phyloP scores from a whole-genome alignment of 2,797 vertebrate genomes.

The Propithecus deckenii region DNA sequence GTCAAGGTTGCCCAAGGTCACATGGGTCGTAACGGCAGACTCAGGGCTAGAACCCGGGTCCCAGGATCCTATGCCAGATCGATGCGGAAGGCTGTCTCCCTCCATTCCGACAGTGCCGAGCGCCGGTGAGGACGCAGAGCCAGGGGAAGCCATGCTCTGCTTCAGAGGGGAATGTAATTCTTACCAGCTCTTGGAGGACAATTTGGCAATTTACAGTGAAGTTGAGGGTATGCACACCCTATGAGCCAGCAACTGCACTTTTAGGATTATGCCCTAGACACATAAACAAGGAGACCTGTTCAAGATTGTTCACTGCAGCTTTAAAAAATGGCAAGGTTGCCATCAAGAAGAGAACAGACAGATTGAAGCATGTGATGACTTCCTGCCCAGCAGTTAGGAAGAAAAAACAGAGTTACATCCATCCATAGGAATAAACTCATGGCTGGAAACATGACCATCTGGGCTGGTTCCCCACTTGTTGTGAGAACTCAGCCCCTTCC shows the following conservation, averaged over 20 bases:
- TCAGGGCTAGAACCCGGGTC: not conserved
- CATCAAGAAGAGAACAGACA: not conserved
- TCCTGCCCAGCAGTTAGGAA: not conserved
- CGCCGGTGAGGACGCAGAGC: not conserved
- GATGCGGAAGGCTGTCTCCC: not conserved
- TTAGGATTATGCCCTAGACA: not conserved
- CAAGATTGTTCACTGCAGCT: not conserved
- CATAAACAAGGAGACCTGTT: not conserved
- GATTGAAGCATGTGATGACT: not conserved
- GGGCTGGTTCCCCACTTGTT: not conserved
- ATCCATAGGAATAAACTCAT: not conserved
- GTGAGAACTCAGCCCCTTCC: not conserved
- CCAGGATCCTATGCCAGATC: not conserved
- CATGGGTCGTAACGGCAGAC: not conserved
- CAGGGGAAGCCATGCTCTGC: not conserved
- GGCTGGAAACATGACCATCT: not conserved
- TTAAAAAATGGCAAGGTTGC: not conserved
- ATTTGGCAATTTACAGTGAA: not conserved
- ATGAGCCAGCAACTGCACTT: not conserved
- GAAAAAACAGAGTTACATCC: not conserved
- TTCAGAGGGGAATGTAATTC: not conserved
- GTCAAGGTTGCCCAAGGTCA: not conserved
- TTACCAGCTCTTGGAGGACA: not conserved
- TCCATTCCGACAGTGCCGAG: not conserved
- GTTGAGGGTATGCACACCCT: not conserved